phyloP scores from a whole-genome alignment of 1,140 invertebrate genomes.

The Aporrectodea caliginosa region DNA sequence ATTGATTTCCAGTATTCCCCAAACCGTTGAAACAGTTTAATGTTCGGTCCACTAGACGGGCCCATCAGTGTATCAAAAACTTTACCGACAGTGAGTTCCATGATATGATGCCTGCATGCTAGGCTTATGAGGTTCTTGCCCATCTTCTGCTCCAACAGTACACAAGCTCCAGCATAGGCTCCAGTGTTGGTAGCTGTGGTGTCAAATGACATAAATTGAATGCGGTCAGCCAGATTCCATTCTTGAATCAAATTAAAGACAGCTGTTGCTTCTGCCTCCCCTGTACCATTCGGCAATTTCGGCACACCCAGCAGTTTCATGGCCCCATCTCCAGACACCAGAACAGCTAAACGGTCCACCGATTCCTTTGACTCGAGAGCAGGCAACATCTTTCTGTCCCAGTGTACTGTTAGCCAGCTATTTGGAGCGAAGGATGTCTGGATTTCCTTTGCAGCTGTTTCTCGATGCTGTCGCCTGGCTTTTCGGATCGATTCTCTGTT shows the following conservation, averaged over 20 bases:
- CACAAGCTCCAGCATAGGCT: neutral
- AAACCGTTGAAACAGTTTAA: conserved; percentile 9
- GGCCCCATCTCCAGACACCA: conserved; percentile 39
- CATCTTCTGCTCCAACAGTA: neutral
- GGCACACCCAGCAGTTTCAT: conserved; percentile 44
- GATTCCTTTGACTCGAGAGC: conserved; percentile 48
- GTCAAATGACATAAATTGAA: conserved; percentile 9
- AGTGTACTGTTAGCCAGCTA: neutral
- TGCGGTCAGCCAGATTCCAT: conserved; percentile 25
- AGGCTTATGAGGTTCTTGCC: neutral
- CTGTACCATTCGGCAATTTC: conserved; percentile 39
- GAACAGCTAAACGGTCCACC: conserved; percentile 43
- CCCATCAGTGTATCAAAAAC: conserved; percentile 13
- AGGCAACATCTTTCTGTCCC: neutral
- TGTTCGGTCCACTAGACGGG: neutral
- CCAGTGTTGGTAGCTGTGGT: conserved; percentile 13
- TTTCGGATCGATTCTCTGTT: neutral
- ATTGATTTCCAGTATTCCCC: neutral
- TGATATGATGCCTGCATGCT: conserved; percentile 10
- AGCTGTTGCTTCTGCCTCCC: conserved; percentile 37
- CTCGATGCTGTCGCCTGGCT: neutral
- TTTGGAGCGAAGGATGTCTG: neutral
- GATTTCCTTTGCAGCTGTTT: neutral
- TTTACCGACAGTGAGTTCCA: neutral
- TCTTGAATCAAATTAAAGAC: conserved; percentile 36